Base-by-base conservation (phyloP, 2,888 invertebrate genomes). In the Cantharis flavilabris region DNA sequence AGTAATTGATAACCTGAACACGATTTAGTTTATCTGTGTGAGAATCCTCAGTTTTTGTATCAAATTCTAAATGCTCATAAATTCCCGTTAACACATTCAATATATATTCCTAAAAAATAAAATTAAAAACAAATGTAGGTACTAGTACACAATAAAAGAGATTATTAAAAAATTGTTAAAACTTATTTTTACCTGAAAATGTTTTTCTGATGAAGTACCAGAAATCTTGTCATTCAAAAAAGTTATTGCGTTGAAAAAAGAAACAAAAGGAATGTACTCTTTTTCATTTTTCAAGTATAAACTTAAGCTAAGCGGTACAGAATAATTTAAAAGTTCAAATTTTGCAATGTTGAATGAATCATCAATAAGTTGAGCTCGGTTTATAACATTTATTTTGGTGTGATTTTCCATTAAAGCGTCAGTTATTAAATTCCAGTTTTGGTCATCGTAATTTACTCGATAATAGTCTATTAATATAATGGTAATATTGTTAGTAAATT, bases 391-490 rank as follows among this genome's bases (percentile, higher is more conserved):
- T 72, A 95, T 93, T 2, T 81, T 83, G 1, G 14, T 11, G 64
- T 89, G 88, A 77, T 89, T 87, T 2, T 90, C 86, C 0, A 76
- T 81, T 73, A 93, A 84, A 9, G 88, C 90, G 0, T 84, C 82
- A 3, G 88, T 87, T 10, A 96, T 87, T 75, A 94, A 88, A 63
- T 91, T 88, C 95, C 95, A 96, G 88, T 96, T 96, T 71, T 90
- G 89, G 3, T 88, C 84, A 85, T 96, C 95, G 86, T 96, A 96
- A 88, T 94, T 95, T 67, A 96, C 93, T 78, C 94, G 92, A 88
- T 93, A 95, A 0, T 92, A 89, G 0, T 92, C 93, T 91, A 26
- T 26, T 9, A 26, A 26, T 9, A 26, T 26, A 26, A 26, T 26
- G 26, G 9, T 26, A 26, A 26, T 9, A 26, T 26, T 9, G 26